Base-by-base conservation (phyloP, 2,113 vertebrate genomes). In the Sardina pilchardus region DNA sequence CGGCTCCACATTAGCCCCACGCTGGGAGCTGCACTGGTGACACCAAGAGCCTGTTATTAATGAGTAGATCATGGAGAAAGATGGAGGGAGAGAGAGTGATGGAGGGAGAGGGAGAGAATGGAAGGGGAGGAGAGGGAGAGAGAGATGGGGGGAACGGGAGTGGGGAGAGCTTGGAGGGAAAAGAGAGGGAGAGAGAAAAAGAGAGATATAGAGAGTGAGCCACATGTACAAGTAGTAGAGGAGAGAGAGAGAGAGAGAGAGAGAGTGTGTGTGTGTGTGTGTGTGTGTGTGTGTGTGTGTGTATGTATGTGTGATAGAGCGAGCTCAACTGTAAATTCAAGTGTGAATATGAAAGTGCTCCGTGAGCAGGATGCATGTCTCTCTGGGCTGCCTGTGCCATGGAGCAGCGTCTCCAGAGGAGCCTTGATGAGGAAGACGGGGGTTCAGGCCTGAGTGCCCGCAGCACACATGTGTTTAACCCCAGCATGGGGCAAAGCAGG, bases 1-100 rank as follows among this genome's bases (percentile, higher is more conserved):
- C 87, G 84, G 63, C 88, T 93, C 89, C 45, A 84, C 91, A 94
- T 94, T 94, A 95, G 91, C 91, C 90, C 86, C 93, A 43, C 90
- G 91, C 92, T 92, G 94, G 59, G 93, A 91, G 87, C 90, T 53
- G 82, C 85, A 86, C 88, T 83, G 89, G 86, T 89, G 90, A 91
- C 87, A 93, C 92, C 75, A 82, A 83, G 82, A 93, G 86, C 88
- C 84, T 89, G 81, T 90, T 93, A 94, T 93, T 90, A 94, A 94
- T 91, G 89, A 90, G 89, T 48, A 87, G 84, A 36, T 75, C 85
- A 84, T 26, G 80, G 53, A 36, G n/a, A 71, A 71, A 80, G 16
- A 43, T 34, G 9, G 78, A 63, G 19, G 48, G 9, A 78, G 17
- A n/a, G 71, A 48, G 56, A 75, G 6, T 47, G 39, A 81, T 21